phyloP scores from a whole-genome alignment of 2,797 vertebrate genomes.

The Molossus molossus region DNA sequence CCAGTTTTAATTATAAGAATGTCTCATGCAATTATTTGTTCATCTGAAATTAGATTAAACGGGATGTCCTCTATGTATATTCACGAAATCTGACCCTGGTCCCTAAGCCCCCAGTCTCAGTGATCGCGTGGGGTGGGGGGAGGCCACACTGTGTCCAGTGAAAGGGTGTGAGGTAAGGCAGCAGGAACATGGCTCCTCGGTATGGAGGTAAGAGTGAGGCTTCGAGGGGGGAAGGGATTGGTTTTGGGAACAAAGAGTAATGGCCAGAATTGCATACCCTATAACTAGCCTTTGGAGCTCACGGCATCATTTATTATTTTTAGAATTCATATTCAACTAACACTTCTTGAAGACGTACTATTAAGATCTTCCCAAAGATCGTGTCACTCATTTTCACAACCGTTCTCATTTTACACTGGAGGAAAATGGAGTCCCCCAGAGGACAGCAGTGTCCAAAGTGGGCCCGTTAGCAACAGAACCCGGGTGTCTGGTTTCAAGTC shows the following conservation, averaged over 20 bases:
- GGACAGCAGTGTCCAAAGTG: background rate
- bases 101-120: background rate
- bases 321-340: background rate
- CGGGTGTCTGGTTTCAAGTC: background rate
- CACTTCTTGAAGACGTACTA: background rate
- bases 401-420: background rate
- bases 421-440: background rate
- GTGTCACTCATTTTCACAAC: background rate
- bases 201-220: background rate
- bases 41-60: background rate
- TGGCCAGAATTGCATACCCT: background rate
- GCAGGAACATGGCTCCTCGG: background rate
- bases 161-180: too few species aligned
- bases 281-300: background rate
- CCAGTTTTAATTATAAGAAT: background rate
- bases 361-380: accelerated
- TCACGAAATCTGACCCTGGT: background rate
- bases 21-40: background rate
- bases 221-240: background rate
- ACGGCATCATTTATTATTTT: background rate
- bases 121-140: background rate
- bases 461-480: background rate
- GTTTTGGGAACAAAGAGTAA: background rate
- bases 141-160: background rate
- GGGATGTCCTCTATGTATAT: background rate